phyloP scores from a whole-genome alignment of 2,113 vertebrate genomes.

The Pituophis catenifer region DNA sequence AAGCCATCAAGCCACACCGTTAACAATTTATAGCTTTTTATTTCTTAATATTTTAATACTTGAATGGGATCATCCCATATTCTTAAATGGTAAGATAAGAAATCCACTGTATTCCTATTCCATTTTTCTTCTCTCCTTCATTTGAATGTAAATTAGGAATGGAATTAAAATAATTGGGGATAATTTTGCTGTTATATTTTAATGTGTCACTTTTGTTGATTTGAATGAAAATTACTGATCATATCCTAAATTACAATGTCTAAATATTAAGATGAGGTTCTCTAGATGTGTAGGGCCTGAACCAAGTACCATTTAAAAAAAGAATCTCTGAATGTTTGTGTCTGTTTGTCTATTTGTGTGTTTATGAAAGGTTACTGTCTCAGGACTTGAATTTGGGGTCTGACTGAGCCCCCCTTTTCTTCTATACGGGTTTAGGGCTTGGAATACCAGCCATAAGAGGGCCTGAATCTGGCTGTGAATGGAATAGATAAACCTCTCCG shows the following conservation, averaged over 20 bases:
- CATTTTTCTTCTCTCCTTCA: neutral
- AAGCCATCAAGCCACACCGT: neutral
- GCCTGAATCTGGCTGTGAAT: neutral
- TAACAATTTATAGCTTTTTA: neutral
- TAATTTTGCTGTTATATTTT: neutral
- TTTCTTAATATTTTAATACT: neutral
- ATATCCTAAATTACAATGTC: neutral
- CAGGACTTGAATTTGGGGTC: neutral
- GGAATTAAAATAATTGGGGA: neutral
- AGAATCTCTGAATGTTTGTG: neutral
- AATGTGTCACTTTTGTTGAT: neutral
- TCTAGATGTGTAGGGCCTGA: neutral
- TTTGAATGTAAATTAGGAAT: neutral
- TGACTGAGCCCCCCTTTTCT: neutral
- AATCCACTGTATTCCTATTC: neutral
- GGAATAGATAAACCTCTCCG: neutral
- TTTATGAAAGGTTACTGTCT: neutral
- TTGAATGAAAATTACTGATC: neutral
- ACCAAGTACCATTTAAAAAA: neutral
- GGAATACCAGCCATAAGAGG: neutral
- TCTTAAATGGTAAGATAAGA: neutral
- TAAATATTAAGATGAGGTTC: neutral
- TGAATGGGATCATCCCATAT: neutral
- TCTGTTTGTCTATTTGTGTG: neutral
- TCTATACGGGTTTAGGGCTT: neutral